phyloP scores from a whole-genome alignment of 2,888 invertebrate genomes.

The Eilema sororculum region DNA sequence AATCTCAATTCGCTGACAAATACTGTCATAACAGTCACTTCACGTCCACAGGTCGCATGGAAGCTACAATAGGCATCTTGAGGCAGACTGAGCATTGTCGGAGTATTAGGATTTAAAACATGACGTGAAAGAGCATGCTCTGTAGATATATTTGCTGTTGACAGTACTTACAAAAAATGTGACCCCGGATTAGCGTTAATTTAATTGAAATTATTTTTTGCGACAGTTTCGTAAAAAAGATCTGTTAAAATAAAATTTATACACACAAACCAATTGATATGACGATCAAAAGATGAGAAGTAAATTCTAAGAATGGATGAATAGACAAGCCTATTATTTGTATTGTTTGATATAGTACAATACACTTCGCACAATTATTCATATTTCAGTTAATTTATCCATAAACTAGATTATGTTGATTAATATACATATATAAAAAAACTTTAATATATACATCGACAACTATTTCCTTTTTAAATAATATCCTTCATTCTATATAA shows the following conservation, averaged over 20 bases:
- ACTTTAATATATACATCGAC: no score
- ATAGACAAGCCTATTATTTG: slow-evolving; percentile 1
- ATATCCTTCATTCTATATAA: background rate
- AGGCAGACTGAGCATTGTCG: background rate
- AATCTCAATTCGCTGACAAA: background rate
- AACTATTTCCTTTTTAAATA: background rate
- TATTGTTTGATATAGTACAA: slow-evolving; percentile 21
- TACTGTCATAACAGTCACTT: background rate
- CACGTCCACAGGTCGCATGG: background rate
- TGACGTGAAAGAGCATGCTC: no score
- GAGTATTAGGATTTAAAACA: background rate
- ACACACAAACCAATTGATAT: no score
- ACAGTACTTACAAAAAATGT: background rate
- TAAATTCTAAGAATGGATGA: background rate
- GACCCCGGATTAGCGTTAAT: background rate
- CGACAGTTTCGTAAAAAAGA: background rate
- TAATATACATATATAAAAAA: background rate
- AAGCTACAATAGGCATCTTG: background rate
- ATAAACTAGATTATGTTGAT: background rate
- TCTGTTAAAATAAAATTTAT: background rate
- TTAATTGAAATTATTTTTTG: background rate
- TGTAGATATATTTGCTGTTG: background rate
- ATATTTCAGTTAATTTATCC: slow-evolving; percentile 14
- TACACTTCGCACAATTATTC: slow-evolving; percentile 35
- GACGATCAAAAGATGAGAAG: background rate